Evolutionary conservation across 2,888 invertebrate species (phyloP).

Genomic region (Tenthredo amoena): DNA sequence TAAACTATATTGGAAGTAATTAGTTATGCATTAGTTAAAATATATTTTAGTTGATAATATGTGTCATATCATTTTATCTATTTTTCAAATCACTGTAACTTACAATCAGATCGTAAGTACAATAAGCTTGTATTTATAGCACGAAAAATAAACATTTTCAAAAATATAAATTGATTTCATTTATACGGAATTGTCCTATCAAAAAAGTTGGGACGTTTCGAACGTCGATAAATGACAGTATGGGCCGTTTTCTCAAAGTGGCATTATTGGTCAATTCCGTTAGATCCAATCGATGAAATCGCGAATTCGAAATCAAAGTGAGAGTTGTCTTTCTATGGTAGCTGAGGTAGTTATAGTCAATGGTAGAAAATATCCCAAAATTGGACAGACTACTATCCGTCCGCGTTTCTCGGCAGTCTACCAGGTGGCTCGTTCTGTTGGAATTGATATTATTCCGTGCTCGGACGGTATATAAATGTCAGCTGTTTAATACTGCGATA

Average conservation of each 20-base stretch:
- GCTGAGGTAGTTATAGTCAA: background rate
- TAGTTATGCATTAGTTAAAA: background rate
- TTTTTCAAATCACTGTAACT: background rate
- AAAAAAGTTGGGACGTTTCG: no score
- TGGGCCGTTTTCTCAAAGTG: no score
- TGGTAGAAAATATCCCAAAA: background rate
- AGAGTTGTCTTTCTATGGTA: background rate
- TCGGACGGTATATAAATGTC: constrained; percentile 26
- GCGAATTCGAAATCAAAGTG: background rate
- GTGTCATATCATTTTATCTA: background rate
- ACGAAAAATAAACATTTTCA: background rate
- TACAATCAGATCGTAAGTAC: background rate
- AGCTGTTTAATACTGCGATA: constrained; percentile 15
- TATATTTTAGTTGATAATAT: background rate
- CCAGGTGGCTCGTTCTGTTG: constrained; percentile 17
- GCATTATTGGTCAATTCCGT: background rate
- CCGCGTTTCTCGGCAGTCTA: background rate
- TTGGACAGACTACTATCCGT: constrained; percentile 7
- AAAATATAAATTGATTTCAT: background rate
- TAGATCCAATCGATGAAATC: background rate
- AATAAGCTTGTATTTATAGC: background rate
- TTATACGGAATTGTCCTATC: no score
- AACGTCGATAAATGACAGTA: no score
- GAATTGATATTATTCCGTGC: background rate
- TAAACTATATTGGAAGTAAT: background rate